Evolutionary conservation across 2,113 vertebrate species (phyloP).

Genomic region (Salvelinus sp.): DNA sequence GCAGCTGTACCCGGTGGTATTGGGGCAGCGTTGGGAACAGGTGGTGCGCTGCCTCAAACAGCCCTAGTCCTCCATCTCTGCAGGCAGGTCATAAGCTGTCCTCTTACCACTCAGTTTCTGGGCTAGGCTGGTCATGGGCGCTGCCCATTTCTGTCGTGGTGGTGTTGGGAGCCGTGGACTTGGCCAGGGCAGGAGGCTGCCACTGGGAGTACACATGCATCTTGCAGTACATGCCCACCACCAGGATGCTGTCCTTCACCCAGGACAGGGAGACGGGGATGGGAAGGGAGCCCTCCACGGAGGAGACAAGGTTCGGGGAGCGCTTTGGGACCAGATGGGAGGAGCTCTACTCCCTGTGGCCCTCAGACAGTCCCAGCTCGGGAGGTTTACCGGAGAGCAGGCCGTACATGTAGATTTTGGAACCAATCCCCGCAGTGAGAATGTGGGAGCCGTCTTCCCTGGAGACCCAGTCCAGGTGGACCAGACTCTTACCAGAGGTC

Average conservation of each 20-base stretch:
- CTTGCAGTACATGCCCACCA: conserved; percentile 98
- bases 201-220: conserved; percentile 99
- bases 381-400: conserved; percentile 84
- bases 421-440: conserved; percentile 90
- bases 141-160: conserved; percentile 73
- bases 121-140: conserved; percentile 92
- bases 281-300: conserved; percentile 89
- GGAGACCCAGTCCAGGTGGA: conserved; percentile 98
- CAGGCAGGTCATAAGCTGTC: conserved; percentile 82
- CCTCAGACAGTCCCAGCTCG: conserved; percentile 80
- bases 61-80: conserved; percentile 92
- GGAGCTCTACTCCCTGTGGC: conserved; percentile 61
- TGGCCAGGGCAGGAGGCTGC: conserved; percentile 81
- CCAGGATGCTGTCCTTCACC: conserved; percentile 96
- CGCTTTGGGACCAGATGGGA: conserved; percentile 86
- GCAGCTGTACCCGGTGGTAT: conserved; percentile 93
- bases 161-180: conserved; percentile 50
- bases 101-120: conserved; percentile 94
- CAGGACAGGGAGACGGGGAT: conserved; percentile 94
- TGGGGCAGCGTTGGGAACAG: conserved; percentile 94
- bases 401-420: conserved; percentile 95
- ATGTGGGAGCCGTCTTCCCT: conserved; percentile 96
- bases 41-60: conserved; percentile 93
- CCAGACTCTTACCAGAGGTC: conserved; percentile 72
- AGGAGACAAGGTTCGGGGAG: conserved; percentile 88